Evolutionary conservation across 2,888 invertebrate genomes (phyloP).

Genomic region (Zeuzera pyrina): DNA sequence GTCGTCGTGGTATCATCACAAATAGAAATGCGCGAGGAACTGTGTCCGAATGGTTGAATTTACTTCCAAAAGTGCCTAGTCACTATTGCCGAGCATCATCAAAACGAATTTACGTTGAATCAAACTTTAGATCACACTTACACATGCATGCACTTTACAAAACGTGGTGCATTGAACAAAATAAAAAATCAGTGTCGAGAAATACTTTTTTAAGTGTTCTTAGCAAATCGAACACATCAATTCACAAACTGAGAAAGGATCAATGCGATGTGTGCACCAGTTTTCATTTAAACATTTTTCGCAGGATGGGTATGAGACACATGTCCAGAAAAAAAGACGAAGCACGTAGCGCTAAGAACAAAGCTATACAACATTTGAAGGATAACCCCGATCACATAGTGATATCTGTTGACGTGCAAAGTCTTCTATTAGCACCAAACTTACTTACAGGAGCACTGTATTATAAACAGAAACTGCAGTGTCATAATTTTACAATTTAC

Average conservation of each 20-base stretch:
- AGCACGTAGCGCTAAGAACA: constrained; percentile 5
- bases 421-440: constrained; percentile 14
- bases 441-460: constrained; percentile 11
- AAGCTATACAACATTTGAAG: not conserved
- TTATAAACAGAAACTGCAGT: constrained; percentile 16
- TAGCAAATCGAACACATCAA: not conserved
- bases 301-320: constrained; percentile 10
- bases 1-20: too few species aligned
- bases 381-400: constrained; percentile 4
- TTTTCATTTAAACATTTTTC: constrained; percentile 10
- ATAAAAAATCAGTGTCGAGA: not conserved
- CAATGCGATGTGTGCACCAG: constrained; percentile 8
- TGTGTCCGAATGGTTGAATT: constrained; percentile 3
- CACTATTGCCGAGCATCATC: constrained; percentile 7
- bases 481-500: constrained; percentile 12
- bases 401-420: constrained; percentile 14
- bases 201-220: not conserved
- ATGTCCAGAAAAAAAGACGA: constrained; percentile 8
- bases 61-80: constrained; percentile 9
- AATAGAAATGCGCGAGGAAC: not conserved
- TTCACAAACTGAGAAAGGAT: constrained; percentile 1
- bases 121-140: constrained; percentile 3
- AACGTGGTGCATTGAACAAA: too few species aligned
- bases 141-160: constrained; percentile 6
- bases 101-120: constrained; percentile 7